Percentiles rank a stretch among this genome's conserved stretches.
Conservation (phyloP, 2,113 vertebrate species). For the Pomatorhinus ruficollis region DNA sequence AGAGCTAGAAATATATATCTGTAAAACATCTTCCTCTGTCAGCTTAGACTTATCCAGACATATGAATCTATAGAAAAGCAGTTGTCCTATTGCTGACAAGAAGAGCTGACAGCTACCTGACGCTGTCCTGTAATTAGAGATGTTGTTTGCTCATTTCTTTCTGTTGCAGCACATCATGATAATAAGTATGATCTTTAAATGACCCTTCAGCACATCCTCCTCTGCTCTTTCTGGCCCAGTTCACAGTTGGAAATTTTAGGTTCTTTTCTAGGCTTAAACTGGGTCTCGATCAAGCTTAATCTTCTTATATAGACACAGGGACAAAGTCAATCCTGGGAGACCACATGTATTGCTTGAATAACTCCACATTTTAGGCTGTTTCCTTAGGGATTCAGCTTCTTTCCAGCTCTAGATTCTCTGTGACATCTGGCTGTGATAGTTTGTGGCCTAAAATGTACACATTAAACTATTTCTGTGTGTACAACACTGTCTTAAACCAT, state of each 20-base stretch:
- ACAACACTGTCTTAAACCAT: not conserved
- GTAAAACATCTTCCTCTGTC: not conserved
- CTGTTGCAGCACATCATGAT: not conserved
- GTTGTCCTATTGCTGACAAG: too few species aligned
- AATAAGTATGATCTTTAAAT: not conserved
- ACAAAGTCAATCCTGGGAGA: fast-evolving
- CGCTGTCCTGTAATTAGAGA: not conserved
- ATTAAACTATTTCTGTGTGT: not conserved
- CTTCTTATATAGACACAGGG: not conserved
- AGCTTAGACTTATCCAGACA: not conserved
- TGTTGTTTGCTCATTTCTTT: not conserved
- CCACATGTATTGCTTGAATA: not conserved
- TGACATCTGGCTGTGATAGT: not conserved
- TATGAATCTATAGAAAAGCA: not conserved
- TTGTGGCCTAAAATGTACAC: not conserved
- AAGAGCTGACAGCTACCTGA: not conserved
- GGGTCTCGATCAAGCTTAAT: not conserved
- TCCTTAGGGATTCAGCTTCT: not conserved
- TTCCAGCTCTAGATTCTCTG: not conserved
- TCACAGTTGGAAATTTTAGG: not conserved
- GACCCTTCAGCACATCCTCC: not conserved
- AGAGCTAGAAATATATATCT: not conserved
- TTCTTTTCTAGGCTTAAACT: not conserved
- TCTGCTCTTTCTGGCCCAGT: not conserved
- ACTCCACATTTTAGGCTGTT: not conserved